phyloP scores from a whole-genome alignment of 2,797 vertebrate species.

The Gallinago stenura region DNA sequence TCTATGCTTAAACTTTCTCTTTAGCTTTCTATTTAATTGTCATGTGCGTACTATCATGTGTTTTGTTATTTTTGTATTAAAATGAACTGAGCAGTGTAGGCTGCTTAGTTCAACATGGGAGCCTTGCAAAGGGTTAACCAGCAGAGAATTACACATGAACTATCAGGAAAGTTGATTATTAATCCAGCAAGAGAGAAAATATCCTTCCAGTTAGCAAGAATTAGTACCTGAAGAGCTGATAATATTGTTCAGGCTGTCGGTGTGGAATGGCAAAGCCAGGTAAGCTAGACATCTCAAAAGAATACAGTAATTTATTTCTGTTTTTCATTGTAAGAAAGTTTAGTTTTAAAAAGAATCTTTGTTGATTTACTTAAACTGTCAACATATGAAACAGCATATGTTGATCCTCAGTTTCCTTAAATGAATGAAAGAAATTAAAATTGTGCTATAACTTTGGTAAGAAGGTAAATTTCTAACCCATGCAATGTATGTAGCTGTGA shows the following conservation, averaged over 20 bases:
- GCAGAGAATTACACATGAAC: conserved; percentile 98
- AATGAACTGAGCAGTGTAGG: neutral
- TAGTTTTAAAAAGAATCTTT: conserved; percentile 23
- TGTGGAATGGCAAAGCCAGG: conserved; percentile 84
- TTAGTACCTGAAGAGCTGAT: conserved; percentile 84
- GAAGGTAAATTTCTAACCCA: conserved; percentile 57
- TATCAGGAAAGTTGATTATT: conserved; percentile 95
- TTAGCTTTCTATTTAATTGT: neutral
- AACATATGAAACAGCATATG: conserved; percentile 6
- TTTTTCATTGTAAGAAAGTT: conserved; percentile 6
- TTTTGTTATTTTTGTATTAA: conserved; percentile 27
- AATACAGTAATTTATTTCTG: conserved; percentile 26
- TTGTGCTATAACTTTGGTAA: conserved; percentile 37
- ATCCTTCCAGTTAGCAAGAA: conserved; percentile 85
- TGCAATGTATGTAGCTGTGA: conserved; percentile 50
- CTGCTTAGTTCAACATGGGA: conserved; percentile 66
- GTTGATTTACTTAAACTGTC: conserved; percentile 7
- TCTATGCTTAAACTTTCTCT: neutral
- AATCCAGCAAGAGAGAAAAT: conserved; percentile 89
- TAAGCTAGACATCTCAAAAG: conserved; percentile 77
- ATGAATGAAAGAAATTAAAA: conserved; percentile 66
- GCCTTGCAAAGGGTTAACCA: conserved; percentile 93
- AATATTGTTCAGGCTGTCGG: conserved; percentile 79
- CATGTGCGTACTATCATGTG: neutral
- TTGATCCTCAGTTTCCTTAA: conserved; percentile 58